Conservation (phyloP, 2,113 vertebrate species). For the Mustela lutreola region DNA sequence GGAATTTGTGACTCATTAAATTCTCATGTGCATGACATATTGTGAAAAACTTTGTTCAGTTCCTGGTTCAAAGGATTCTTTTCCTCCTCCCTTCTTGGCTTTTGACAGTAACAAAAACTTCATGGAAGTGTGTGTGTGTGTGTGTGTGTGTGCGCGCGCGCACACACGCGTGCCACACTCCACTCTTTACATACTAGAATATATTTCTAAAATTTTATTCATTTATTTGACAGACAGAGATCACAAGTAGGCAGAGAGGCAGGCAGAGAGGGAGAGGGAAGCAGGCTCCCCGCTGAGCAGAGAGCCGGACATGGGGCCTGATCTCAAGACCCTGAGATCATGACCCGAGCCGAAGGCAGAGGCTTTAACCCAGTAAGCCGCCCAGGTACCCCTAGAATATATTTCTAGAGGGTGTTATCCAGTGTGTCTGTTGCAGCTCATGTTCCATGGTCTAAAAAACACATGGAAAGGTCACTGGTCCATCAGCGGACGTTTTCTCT, state of each 20-base stretch:
- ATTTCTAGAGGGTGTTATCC: background rate
- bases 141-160: too few species aligned
- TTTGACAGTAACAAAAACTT: constrained; percentile 10
- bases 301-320: too few species aligned
- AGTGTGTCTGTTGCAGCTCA: background rate
- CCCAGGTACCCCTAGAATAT: background rate
- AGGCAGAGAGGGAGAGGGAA: too few species aligned
- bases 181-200: background rate
- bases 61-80: constrained; percentile 46
- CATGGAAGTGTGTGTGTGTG: background rate
- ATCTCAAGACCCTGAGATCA: too few species aligned
- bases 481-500: background rate
- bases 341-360: too few species aligned
- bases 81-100: background rate
- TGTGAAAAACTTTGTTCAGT: constrained; percentile 58
- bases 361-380: too few species aligned
- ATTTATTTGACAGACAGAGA: too few species aligned
- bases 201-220: background rate
- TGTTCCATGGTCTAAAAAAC: background rate
- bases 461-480: background rate
- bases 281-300: too few species aligned
- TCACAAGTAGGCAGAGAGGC: too few species aligned
- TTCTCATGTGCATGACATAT: constrained; percentile 61
- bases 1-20: constrained; percentile 68
- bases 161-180: too few species aligned